phyloP scores from a whole-genome alignment of 1,140 invertebrate species.

The Helicoverpa armigera region DNA sequence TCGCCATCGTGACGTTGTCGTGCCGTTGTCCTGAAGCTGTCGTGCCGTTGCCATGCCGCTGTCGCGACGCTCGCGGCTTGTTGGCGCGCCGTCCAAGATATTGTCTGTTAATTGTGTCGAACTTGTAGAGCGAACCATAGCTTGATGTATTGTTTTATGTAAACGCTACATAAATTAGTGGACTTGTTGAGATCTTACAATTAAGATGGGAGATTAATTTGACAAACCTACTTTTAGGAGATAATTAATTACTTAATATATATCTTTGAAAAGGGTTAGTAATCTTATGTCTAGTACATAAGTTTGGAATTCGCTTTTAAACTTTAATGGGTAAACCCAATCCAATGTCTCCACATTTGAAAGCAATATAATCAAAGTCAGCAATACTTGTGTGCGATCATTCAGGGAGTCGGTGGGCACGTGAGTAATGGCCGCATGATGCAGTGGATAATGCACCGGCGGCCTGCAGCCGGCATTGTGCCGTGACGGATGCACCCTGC shows the following conservation, averaged over 20 bases:
- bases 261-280: too few species aligned
- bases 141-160: too few species aligned
- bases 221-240: too few species aligned
- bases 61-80: neutral
- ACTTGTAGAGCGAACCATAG: neutral
- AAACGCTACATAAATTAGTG: too few species aligned
- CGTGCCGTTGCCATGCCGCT: too few species aligned
- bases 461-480: neutral
- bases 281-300: too few species aligned
- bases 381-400: neutral
- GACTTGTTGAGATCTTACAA: too few species aligned
- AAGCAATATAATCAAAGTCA: neutral
- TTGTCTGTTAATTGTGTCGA: neutral
- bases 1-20: neutral
- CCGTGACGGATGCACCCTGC: constrained; percentile 4
- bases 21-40: neutral
- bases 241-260: too few species aligned
- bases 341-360: neutral
- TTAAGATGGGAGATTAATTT: too few species aligned
- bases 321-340: too few species aligned
- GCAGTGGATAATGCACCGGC: constrained; percentile 10
- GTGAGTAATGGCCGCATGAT: constrained; percentile 6
- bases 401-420: neutral
- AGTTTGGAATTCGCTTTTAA: too few species aligned
- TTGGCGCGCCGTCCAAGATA: constrained; percentile 2